A percentile compares a stretch with the other conserved stretches of the same genome.
Conservation (phyloP, 35 echinoderm and acorn worm species). For the Apostichopus californicus region DNA sequence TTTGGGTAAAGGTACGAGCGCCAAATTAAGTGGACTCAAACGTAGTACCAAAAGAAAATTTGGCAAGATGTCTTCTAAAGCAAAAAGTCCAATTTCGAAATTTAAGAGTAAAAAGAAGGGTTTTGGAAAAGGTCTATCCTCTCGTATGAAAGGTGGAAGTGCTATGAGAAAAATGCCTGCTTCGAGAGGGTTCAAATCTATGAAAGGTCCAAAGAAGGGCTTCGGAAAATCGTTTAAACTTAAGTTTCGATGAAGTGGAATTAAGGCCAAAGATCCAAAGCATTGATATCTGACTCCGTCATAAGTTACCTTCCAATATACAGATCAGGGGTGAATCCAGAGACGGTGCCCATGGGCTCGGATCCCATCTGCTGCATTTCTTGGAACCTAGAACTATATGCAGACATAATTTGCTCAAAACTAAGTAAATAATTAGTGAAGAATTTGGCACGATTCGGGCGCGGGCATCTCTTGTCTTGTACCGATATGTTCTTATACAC, state of each 20-base stretch:
- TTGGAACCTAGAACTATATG: too few species aligned
- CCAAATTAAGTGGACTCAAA: not conserved
- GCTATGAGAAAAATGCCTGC: conserved; percentile 11
- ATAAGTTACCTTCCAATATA: too few species aligned
- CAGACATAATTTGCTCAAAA: too few species aligned
- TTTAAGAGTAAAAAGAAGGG: not conserved
- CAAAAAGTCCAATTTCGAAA: not conserved
- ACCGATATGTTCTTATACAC: too few species aligned
- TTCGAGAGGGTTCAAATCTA: conserved; percentile 17
- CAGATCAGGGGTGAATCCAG: too few species aligned
- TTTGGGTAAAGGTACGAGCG: not conserved
- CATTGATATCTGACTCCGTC: too few species aligned
- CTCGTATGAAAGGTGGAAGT: conserved; percentile 4
- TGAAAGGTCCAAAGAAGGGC: conserved; percentile 28
- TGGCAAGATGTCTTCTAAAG: not conserved
- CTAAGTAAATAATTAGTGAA: too few species aligned
- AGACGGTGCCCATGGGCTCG: too few species aligned
- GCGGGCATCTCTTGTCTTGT: too few species aligned
- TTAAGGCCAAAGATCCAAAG: too few species aligned
- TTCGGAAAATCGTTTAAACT: not conserved
- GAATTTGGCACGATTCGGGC: too few species aligned
- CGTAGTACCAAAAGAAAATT: not conserved
- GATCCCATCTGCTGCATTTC: too few species aligned
- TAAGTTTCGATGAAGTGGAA: not conserved
- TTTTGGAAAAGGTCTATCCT: not conserved